These are phyloP conservation scores for Indicator indicator DNA, from an alignment of 2,113 vertebrate species.

Conservation along the genomic window DNA sequence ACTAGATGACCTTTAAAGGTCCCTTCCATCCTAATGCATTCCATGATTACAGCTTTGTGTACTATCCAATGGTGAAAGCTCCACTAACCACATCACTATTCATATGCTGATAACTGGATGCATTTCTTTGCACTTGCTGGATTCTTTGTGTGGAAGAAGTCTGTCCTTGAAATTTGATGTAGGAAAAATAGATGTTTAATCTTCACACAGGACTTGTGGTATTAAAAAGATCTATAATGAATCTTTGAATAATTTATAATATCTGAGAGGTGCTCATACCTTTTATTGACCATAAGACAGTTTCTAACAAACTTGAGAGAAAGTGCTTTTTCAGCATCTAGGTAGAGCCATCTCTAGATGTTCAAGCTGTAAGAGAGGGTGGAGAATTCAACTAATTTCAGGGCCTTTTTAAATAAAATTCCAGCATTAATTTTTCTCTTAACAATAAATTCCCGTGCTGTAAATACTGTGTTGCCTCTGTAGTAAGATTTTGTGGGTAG, in stretches of 20 bases:
- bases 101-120: conserved; percentile 38
- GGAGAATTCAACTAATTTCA: background rate
- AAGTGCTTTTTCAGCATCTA: background rate
- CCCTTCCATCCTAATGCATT: no score
- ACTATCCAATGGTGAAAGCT: background rate
- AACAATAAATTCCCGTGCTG: background rate
- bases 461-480: background rate
- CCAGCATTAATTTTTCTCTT: background rate
- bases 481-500: background rate
- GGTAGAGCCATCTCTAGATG: background rate
- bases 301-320: background rate
- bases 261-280: background rate
- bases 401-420: background rate
- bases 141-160: background rate
- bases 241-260: background rate
- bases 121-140: conserved; percentile 8
- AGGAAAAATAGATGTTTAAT: background rate
- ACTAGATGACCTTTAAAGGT: no score
- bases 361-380: background rate
- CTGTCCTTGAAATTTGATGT: background rate
- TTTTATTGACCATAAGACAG: background rate
- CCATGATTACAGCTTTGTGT: background rate
- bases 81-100: background rate
- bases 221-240: background rate
- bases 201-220: background rate